Base-by-base conservation (phyloP, 1,140 invertebrate genomes). In the Bombus confusus region DNA sequence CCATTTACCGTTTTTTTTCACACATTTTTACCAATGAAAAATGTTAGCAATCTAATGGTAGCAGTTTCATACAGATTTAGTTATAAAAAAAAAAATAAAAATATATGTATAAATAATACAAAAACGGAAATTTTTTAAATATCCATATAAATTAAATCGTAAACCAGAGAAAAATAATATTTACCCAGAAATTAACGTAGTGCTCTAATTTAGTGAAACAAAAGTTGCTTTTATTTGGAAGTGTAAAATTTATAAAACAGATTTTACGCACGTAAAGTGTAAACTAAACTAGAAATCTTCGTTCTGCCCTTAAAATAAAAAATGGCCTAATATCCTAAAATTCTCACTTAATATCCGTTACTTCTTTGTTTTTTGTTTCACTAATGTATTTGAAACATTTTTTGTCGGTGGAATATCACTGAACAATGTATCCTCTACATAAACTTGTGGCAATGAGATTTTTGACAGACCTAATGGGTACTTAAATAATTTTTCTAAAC, bases 401-500 rank as follows among this genome's bases (percentile, higher is more conserved):
- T 71, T 9, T 12, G 69, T 87, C 10, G 28, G 5, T 57, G 43
- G 41, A 28, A 69, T 13, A 74, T 72, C 59, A n/a, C 62, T 18
- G 15, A 66, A 80, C 15, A 34, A 85, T 72, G 80, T 62, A 31
- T 86, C 80, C 39, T 28, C 78, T 12, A 28, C 72, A 13, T 71
- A 39, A 28, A 87, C 28, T 37, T 85, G 22, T 4, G 79, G 85
- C 39, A 92, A 59, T 2, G 71, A 57, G 1, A 87, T 80, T 39
- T 81, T 87, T 12, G 93, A 88, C 85, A 94, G 89, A 57, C 88
- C 88, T 84, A 93, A 90, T 0, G 94, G 94, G 88, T 93, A 93
- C 68, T 91, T 93, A 72, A 95, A 95, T 64, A 95, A 89, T 77
- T 93, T 90, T 52, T 92, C 68, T 41, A 94, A 90, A n/a, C 95